Base-by-base conservation (phyloP, 2,888 invertebrate species). In the Synanthedon formicaeformis region DNA sequence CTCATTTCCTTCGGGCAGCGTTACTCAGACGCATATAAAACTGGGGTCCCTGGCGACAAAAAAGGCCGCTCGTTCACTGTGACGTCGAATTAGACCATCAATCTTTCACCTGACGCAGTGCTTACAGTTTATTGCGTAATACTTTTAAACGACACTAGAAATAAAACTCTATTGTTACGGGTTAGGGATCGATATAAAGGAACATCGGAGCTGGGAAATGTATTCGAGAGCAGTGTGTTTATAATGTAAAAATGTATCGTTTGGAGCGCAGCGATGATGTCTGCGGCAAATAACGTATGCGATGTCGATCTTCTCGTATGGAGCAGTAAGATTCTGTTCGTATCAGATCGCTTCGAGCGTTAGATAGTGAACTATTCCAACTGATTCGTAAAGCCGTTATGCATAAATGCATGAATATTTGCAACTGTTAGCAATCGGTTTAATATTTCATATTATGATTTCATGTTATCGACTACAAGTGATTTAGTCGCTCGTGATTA, bases 1-100 rank as follows among this genome's bases (percentile, higher is more conserved):
- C 80, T 81, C 83, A 84, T 84, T 85, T 86, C 85, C 85, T 81
- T 58, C 72, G 73, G 74, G 69, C 70, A 71, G 66, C 65, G 68
- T 75, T 73, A 73, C 73, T 56, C 71, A 67, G 68, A 66, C 70
- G 67, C 66, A 64, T 73, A 73, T 73, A 73, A 73, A 74, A 73
- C 67, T 65, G 61, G 34, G 56, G 58, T 65, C 67, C 69, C 64
- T 60, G 53, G 63, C 63, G 70, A 71, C 70, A 69, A 69, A 74
- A 73, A 73, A 64, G 56, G 59, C 60, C 64, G 62, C 53, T 57
- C 55, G 60, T 60, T 58, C 60, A 60, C 63, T 63, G 65, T 66
- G 68, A 67, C 65, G 68, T 62, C 62, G 69, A 69, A 75, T 76
- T 67, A 71, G 71, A 68, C 69, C 69, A 79, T 80, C 73, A 74